Evolutionary conservation across 2,797 vertebrate genomes (phyloP).

Genomic region (Periophthalmus magnuspinnatus): DNA sequence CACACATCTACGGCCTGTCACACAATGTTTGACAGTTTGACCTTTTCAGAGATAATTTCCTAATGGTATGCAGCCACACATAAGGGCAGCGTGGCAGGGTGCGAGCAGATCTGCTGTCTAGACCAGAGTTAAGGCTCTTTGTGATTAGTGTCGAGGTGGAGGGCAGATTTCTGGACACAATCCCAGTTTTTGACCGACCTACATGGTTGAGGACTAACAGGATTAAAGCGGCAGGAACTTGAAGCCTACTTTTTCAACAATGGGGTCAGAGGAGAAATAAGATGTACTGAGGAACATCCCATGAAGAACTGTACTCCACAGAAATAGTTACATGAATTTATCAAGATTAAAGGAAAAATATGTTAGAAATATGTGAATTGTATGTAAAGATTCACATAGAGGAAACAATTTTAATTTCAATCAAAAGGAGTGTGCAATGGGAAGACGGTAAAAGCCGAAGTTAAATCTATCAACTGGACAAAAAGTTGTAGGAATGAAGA

Average conservation of each 20-base stretch:
- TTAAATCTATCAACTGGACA: too few species aligned
- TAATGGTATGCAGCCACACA: slow-evolving; percentile 13
- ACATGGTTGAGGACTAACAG: slow-evolving; percentile 27
- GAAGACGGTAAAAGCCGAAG: too few species aligned
- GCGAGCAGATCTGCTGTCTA: slow-evolving; percentile 54
- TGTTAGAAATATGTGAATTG: too few species aligned
- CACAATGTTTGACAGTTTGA: not conserved
- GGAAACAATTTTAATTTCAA: too few species aligned
- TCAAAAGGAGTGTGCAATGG: too few species aligned
- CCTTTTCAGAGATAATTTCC: slow-evolving; percentile 17
- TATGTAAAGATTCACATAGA: too few species aligned
- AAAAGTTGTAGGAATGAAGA: too few species aligned
- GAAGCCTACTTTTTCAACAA: slow-evolving; percentile 26
- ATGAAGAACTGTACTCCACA: too few species aligned
- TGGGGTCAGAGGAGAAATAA: slow-evolving; percentile 12
- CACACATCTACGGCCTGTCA: not conserved
- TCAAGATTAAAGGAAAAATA: too few species aligned
- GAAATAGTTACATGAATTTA: too few species aligned
- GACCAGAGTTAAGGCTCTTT: slow-evolving; percentile 57
- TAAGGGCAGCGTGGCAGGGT: slow-evolving; percentile 24
- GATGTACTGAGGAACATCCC: not conserved
- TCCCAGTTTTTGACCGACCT: slow-evolving; percentile 36
- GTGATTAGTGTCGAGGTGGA: slow-evolving; percentile 45
- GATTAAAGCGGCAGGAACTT: slow-evolving; percentile 44
- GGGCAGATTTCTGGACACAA: slow-evolving; percentile 45